Percentiles rank a stretch among this genome's conserved stretches.
Evolutionary conservation across 1,140 invertebrate genomes (phyloP).

Genomic region (Mizuhopecten yessoensis): DNA sequence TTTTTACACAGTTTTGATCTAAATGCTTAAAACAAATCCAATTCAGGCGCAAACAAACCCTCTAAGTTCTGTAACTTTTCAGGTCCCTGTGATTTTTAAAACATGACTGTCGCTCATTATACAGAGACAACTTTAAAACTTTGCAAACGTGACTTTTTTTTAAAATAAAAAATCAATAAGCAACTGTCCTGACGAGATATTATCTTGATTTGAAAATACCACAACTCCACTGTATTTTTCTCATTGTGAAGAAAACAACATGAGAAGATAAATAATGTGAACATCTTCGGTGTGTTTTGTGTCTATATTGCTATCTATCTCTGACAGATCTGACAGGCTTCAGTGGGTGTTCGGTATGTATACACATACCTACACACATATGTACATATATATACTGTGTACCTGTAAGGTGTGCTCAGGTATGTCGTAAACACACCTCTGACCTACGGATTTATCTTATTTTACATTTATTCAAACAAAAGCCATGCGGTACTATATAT

Average conservation of each 20-base stretch:
- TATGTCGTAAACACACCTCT: background rate
- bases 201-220: background rate
- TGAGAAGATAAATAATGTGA: background rate
- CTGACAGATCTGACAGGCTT: background rate
- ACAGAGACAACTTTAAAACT: background rate
- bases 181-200: background rate
- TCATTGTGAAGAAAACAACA: background rate
- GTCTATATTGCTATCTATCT: background rate
- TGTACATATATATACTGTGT: constrained; percentile 33
- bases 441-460: background rate
- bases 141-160: background rate
- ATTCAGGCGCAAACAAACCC: no score
- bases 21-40: no score
- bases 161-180: background rate
- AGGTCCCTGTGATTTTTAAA: no score
- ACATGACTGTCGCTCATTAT: no score
- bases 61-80: no score
- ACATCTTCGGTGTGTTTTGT: background rate
- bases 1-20: no score
- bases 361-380: constrained; percentile 28
- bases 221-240: background rate
- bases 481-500: no score
- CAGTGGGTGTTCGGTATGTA: background rate
- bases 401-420: constrained; percentile 1
- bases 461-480: no score